Conservation (phyloP, 92 coral and sea anemone genomes). For the Porites evermanni region DNA sequence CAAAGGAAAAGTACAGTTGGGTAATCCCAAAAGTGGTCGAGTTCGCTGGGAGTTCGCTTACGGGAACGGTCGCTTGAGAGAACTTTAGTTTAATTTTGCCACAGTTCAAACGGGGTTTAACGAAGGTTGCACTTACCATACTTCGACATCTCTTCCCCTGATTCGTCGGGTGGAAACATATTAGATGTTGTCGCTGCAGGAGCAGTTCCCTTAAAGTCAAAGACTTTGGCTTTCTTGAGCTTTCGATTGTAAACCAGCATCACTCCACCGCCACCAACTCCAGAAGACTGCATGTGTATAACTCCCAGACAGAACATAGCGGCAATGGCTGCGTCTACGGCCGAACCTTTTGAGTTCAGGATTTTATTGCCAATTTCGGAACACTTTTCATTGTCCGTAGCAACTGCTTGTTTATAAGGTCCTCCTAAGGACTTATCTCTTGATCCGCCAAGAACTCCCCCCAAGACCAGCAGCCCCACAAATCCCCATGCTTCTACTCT, state of each 20-base stretch:
- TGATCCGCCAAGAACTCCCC: neutral
- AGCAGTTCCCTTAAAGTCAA: constrained; percentile 85
- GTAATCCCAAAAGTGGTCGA: too few species aligned
- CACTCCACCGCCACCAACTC: constrained; percentile 90
- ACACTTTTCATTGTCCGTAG: constrained; percentile 74
- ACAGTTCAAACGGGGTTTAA: too few species aligned
- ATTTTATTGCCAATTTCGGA: constrained; percentile 81
- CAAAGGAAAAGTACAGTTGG: too few species aligned
- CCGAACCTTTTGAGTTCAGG: constrained; percentile 71
- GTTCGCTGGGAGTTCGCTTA: too few species aligned
- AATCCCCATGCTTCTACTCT: neutral
- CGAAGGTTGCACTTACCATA: constrained; percentile 25
- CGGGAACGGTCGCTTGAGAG: too few species aligned
- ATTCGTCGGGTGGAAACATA: constrained; percentile 46
- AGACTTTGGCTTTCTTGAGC: constrained; percentile 27
- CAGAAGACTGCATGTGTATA: constrained; percentile 92
- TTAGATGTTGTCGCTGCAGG: constrained; percentile 59
- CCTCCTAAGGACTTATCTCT: constrained; percentile 41
- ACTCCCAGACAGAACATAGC: constrained; percentile 94
- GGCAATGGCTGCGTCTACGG: constrained; percentile 97
- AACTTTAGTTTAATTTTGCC: too few species aligned
- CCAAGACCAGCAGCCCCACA: neutral
- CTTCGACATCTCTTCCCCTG: neutral
- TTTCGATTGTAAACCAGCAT: constrained; percentile 76
- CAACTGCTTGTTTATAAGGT: constrained; percentile 71